These are phyloP conservation scores for Pomacea maculata DNA, from an alignment of 1,140 invertebrate species.

Conservation along the genomic window DNA sequence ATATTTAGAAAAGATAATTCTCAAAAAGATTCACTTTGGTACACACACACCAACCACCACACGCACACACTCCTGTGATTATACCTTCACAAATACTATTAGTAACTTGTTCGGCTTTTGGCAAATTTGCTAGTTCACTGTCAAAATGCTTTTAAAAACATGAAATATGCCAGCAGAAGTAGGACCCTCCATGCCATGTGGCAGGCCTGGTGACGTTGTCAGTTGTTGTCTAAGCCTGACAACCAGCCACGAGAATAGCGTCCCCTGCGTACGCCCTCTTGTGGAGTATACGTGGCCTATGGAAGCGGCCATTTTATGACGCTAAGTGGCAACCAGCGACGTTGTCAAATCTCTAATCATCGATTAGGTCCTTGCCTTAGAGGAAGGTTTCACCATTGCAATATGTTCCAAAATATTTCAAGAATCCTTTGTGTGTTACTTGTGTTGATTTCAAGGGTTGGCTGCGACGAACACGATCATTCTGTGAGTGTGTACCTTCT, in stretches of 20 bases:
- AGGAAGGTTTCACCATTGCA: slow-evolving; percentile 13
- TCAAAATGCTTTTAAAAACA: too few relatives aligned
- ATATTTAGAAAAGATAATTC: not conserved
- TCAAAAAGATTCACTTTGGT: not conserved
- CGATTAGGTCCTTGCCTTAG: slow-evolving; percentile 5
- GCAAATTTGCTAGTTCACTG: too few relatives aligned
- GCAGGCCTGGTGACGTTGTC: not conserved
- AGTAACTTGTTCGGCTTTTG: too few relatives aligned
- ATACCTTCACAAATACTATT: too few relatives aligned
- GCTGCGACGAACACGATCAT: slow-evolving; percentile 55
- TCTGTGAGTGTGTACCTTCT: slow-evolving; percentile 41
- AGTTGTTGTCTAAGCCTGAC: not conserved
- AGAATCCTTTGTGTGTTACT: slow-evolving; percentile 28
- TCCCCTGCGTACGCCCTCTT: slow-evolving; percentile 29
- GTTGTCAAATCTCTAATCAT: slow-evolving; percentile 27
- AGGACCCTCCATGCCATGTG: not conserved
- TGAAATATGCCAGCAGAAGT: too few relatives aligned
- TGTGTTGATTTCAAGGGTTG: slow-evolving; percentile 28
- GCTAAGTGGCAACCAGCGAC: slow-evolving; percentile 14
- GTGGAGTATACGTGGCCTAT: slow-evolving; percentile 54
- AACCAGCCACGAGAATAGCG: slow-evolving; percentile 5
- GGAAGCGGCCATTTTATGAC: slow-evolving; percentile 42
- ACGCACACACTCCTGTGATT: too few relatives aligned
- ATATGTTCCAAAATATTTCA: slow-evolving; percentile 42
- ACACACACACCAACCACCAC: too few relatives aligned